A percentile compares a stretch with the other conserved stretches of the same genome.
These are phyloP conservation scores for Lamprologus callipterus DNA, from an alignment of 2,113 vertebrate genomes.

Conservation along the genomic window DNA sequence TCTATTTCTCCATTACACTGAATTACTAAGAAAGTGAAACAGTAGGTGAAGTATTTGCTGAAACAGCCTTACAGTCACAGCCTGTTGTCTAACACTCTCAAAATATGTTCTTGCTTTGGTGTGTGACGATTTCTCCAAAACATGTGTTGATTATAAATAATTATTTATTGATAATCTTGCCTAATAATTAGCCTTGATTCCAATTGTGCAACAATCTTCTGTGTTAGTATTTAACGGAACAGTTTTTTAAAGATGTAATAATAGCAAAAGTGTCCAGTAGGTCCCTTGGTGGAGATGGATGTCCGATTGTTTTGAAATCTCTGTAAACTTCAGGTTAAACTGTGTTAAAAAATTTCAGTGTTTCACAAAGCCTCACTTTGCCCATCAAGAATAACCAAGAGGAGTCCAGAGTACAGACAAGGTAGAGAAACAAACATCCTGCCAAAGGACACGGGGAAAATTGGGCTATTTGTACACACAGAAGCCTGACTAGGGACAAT, in stretches of 20 bases:
- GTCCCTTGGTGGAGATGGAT: not conserved
- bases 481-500: not conserved
- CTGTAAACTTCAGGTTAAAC: fast-evolving
- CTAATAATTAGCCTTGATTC: not conserved
- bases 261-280: not conserved
- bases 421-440: not conserved
- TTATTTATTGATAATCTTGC: not conserved
- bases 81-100: not conserved
- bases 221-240: not conserved
- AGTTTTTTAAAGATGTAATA: not conserved
- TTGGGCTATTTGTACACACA: not conserved
- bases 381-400: not conserved
- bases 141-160: not conserved
- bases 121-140: not conserved
- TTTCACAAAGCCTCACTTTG: not conserved
- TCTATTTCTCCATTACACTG: not conserved
- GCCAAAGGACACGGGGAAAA: not conserved
- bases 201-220: not conserved
- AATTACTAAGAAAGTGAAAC: not conserved
- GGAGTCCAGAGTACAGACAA: not conserved
- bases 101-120: not conserved
- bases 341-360: not conserved
- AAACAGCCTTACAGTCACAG: not conserved
- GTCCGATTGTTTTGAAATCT: not conserved
- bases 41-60: not conserved